These are phyloP conservation scores for Salvelinus sp. DNA, from an alignment of 2,113 vertebrate genomes.

Conservation along the genomic window DNA sequence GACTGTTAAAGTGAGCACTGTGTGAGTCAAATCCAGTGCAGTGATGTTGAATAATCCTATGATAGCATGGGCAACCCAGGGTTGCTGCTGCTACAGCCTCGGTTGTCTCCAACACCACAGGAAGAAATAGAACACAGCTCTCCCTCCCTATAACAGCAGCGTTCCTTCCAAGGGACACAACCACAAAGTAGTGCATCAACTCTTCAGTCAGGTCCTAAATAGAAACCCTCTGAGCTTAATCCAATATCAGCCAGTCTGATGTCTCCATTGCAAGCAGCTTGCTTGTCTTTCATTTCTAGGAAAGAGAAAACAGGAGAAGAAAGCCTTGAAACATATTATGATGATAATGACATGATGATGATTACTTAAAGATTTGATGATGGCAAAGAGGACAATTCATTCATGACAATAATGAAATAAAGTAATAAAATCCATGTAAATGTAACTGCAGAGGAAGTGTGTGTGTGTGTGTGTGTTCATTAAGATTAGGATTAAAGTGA, in stretches of 20 bases:
- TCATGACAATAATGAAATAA: too few relatives aligned
- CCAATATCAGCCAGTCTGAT: slow-evolving; percentile 14
- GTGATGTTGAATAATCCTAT: background rate
- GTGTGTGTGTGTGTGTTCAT: too few relatives aligned
- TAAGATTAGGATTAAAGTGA: too few relatives aligned
- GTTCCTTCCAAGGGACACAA: background rate
- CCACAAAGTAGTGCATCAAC: slow-evolving; percentile 19
- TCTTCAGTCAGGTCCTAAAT: slow-evolving; percentile 29
- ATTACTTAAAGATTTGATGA: too few relatives aligned
- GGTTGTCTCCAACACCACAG: background rate
- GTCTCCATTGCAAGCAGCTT: background rate
- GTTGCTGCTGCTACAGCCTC: background rate
- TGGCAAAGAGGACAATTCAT: too few relatives aligned
- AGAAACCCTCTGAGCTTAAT: slow-evolving; percentile 35
- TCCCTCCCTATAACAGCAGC: slow-evolving; percentile 20
- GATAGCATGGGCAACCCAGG: background rate
- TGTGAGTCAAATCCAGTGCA: background rate
- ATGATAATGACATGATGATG: too few relatives aligned
- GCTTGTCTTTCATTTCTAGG: too few relatives aligned
- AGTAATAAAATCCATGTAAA: too few relatives aligned
- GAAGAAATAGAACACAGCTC: slow-evolving; percentile 1
- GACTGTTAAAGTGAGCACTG: background rate
- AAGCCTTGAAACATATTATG: too few relatives aligned
- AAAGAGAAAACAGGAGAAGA: background rate
- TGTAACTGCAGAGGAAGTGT: too few relatives aligned